Percentiles rank a stretch among this genome's conserved stretches.
phyloP scores from a whole-genome alignment of 2,113 vertebrate species.

The Pan paniscus region DNA sequence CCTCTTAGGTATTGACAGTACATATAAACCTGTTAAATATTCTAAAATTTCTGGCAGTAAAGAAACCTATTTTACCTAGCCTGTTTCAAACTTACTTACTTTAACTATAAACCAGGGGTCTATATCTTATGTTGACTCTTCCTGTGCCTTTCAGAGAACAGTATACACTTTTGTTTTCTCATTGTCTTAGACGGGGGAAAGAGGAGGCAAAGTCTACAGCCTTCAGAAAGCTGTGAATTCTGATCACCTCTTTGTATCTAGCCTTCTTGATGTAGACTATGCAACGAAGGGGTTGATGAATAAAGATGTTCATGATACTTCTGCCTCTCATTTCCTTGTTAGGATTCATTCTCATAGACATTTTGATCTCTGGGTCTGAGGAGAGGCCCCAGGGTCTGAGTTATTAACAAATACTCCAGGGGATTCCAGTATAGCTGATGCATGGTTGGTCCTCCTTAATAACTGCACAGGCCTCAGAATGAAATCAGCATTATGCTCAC shows the following conservation, averaged over 20 bases:
- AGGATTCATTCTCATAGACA: neutral
- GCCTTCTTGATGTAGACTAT: neutral
- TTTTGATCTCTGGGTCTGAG: neutral
- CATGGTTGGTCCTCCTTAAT: neutral
- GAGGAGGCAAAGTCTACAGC: neutral
- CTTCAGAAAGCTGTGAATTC: neutral
- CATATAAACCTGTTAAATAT: neutral
- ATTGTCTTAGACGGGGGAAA: neutral
- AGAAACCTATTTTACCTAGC: neutral
- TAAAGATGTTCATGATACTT: neutral
- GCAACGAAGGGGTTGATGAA: neutral
- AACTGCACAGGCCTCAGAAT: neutral
- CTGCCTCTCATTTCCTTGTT: neutral
- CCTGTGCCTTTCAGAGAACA: neutral
- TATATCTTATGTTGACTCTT: neutral
- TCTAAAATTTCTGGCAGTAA: neutral
- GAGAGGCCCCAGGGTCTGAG: neutral
- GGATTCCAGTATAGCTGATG: neutral
- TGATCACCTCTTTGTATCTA: neutral
- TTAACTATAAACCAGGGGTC: neutral
- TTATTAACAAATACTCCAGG: neutral
- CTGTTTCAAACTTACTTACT: neutral
- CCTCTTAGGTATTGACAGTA: neutral
- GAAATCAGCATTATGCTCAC: neutral
- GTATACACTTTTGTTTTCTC: neutral